These are phyloP conservation scores for Cryptoleucopteryx plumbea DNA, from an alignment of 2,113 vertebrate genomes.

Conservation along the genomic window DNA sequence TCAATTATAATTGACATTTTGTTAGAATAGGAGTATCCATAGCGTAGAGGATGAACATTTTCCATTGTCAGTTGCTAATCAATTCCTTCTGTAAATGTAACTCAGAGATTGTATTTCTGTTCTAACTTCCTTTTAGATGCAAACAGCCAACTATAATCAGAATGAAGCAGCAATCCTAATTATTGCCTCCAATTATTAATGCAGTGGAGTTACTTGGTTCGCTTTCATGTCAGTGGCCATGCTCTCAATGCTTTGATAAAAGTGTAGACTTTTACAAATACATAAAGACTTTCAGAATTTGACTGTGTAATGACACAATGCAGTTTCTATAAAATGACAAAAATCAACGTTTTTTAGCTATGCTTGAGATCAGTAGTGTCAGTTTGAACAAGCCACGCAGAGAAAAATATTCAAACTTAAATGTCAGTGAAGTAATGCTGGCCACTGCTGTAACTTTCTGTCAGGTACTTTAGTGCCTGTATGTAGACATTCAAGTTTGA, in stretches of 20 bases:
- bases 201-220: neutral
- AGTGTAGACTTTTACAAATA: neutral
- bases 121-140: neutral
- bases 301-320: neutral
- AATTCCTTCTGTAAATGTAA: conserved; percentile 12
- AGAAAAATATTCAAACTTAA: neutral
- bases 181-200: neutral
- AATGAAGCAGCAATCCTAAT: neutral
- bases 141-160: neutral
- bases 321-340: neutral
- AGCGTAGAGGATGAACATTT: neutral
- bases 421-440: neutral
- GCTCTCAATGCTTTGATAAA: neutral
- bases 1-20: conserved; percentile 55
- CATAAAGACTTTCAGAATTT: neutral
- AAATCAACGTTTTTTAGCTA: neutral
- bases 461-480: neutral
- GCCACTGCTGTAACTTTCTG: neutral
- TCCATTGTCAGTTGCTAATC: conserved; percentile 9
- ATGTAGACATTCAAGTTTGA: neutral
- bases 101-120: neutral
- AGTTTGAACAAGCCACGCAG: neutral
- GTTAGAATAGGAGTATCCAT: neutral
- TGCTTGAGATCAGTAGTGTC: neutral
- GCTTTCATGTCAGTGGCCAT: neutral